Evolutionary conservation across 2,797 vertebrate genomes (phyloP).

Genomic region (Sebastes aleutianus): DNA sequence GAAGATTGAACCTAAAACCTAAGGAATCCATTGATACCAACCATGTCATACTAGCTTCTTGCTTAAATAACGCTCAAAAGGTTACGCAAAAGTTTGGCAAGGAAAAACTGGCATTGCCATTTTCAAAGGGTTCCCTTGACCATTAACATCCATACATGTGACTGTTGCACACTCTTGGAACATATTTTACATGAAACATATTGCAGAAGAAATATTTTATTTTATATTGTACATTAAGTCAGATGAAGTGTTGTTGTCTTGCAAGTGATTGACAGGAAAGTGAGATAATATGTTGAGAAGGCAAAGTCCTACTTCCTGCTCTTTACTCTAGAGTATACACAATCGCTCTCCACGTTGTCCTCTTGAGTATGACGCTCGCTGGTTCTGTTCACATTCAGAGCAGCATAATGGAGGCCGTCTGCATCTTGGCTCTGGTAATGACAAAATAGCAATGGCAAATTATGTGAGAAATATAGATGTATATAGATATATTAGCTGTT

Average conservation of each 20-base stretch:
- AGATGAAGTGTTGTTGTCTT: background rate
- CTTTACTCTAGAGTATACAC: slow-evolving; percentile 48
- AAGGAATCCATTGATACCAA: no score
- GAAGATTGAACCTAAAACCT: no score
- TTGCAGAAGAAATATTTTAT: background rate
- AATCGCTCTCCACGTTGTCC: background rate
- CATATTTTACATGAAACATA: background rate
- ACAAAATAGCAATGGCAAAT: background rate
- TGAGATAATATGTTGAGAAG: background rate
- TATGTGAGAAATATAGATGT: background rate
- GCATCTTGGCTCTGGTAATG: slow-evolving; percentile 20
- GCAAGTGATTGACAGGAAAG: background rate
- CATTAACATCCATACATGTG: rapidly evolving
- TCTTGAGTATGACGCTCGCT: background rate
- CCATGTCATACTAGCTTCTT: no score
- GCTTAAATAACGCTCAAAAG: no score
- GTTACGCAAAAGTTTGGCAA: no score
- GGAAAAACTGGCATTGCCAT: no score
- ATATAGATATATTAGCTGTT: background rate
- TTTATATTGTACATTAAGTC: background rate
- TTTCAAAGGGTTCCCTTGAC: no score
- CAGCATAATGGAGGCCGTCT: slow-evolving; percentile 40
- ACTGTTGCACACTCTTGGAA: background rate
- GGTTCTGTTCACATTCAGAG: slow-evolving; percentile 30
- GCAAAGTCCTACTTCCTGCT: background rate